phyloP scores from a whole-genome alignment of 2,113 vertebrate genomes.

The Calonectris borealis region DNA sequence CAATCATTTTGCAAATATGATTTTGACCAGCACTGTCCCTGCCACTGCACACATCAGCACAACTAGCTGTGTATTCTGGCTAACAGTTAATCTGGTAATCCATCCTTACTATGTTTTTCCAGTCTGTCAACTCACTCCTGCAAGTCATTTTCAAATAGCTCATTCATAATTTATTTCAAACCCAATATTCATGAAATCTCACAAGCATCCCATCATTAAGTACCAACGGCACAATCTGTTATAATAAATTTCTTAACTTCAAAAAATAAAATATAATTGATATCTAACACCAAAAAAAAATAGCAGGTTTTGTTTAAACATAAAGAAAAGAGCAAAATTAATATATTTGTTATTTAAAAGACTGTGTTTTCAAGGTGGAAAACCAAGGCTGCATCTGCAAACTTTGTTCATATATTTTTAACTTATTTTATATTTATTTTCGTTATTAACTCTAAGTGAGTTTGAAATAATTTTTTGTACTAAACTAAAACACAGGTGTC shows the following conservation, averaged over 20 bases:
- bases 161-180: background rate
- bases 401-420: background rate
- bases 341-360: background rate
- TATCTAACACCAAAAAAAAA: background rate
- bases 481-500: background rate
- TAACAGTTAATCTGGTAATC: background rate
- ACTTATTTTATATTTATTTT: background rate
- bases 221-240: background rate
- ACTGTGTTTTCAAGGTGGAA: background rate
- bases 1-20: background rate
- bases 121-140: background rate
- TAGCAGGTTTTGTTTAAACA: background rate
- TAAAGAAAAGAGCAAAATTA: background rate
- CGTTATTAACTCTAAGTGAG: background rate
- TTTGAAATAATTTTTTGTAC: background rate
- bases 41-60: background rate
- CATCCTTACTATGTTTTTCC: background rate
- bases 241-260: background rate
- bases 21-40: background rate
- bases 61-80: background rate
- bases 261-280: background rate
- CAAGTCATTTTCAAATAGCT: background rate
- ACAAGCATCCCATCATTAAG: background rate
- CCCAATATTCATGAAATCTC: background rate
- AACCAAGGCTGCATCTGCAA: background rate